These are phyloP conservation scores for Neodiprion fabricii DNA, from an alignment of 1,140 invertebrate species.

Conservation along the genomic window DNA sequence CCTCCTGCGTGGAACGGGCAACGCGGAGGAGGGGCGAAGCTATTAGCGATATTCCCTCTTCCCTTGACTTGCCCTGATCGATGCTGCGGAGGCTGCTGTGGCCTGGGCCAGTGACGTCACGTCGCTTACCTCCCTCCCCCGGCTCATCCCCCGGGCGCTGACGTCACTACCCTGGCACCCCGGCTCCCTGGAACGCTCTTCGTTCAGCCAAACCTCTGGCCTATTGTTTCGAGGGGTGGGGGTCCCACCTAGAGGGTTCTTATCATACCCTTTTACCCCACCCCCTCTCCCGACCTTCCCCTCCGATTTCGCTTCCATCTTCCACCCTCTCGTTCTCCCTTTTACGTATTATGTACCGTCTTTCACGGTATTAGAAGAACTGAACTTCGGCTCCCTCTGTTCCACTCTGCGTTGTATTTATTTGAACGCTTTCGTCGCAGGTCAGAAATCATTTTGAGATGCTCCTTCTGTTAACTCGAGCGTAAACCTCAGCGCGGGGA, in stretches of 20 bases:
- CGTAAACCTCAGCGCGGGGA: no score
- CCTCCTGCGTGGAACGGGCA: background rate
- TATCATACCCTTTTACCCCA: slow-evolving; percentile 15
- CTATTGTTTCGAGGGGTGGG: slow-evolving; percentile 29
- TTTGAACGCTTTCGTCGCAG: background rate
- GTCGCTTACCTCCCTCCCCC: slow-evolving; percentile 17
- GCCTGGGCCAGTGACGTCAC: slow-evolving; percentile 49
- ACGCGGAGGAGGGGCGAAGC: slow-evolving; percentile 20
- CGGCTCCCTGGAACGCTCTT: slow-evolving; percentile 1
- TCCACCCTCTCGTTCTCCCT: slow-evolving; percentile 17
- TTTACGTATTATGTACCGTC: slow-evolving; percentile 5
- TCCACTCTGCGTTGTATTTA: background rate
- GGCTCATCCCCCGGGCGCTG: slow-evolving; percentile 49
- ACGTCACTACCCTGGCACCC: slow-evolving; percentile 41
- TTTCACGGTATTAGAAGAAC: background rate
- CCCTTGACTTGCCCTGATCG: slow-evolving; percentile 36
- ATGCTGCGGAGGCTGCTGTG: slow-evolving; percentile 43
- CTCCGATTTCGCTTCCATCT: slow-evolving; percentile 16
- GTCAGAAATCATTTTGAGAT: no score
- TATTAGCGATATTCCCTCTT: slow-evolving; percentile 37
- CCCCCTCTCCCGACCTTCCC: background rate
- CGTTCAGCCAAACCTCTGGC: slow-evolving; percentile 21
- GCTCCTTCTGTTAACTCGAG: no score
- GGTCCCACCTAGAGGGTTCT: slow-evolving; percentile 26
- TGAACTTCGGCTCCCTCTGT: background rate